Evolutionary conservation across 2,113 vertebrate genomes (phyloP).

Genomic region (Paratilapia polleni): DNA sequence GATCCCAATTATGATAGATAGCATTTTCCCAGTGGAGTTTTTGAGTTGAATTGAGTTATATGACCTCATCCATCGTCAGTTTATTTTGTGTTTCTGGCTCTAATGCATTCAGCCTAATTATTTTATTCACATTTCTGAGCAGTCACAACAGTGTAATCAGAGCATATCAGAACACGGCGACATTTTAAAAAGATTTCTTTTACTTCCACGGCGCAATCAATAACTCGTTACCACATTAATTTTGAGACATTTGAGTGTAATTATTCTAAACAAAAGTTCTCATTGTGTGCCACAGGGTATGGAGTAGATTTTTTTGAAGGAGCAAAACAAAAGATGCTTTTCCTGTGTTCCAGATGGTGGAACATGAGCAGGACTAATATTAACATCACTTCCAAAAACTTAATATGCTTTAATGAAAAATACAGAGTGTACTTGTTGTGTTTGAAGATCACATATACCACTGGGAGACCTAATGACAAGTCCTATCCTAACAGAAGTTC

Average conservation of each 20-base stretch:
- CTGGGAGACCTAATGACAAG: neutral
- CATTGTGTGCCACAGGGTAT: neutral
- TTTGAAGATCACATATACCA: neutral
- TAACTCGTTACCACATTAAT: constrained; percentile 27
- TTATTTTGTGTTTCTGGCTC: constrained; percentile 24
- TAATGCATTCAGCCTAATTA: constrained; percentile 5
- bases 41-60: constrained; percentile 1
- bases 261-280: constrained; percentile 21
- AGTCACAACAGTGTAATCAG: constrained; percentile 26
- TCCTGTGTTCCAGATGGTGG: constrained; percentile 14
- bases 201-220: neutral
- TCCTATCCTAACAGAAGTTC: neutral
- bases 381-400: neutral
- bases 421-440: neutral
- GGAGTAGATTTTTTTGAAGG: neutral
- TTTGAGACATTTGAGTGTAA: neutral
- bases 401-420: neutral
- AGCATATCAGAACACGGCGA: neutral
- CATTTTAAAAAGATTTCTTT: constrained; percentile 6
- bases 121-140: constrained; percentile 29
- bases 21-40: neutral
- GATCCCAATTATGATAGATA: constrained; percentile 31
- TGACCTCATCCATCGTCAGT: constrained; percentile 28
- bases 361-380: neutral
- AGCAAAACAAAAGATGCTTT: neutral